These are phyloP conservation scores for Amphipyra tragopoginis DNA, from an alignment of 2,888 invertebrate species.

Conservation along the genomic window DNA sequence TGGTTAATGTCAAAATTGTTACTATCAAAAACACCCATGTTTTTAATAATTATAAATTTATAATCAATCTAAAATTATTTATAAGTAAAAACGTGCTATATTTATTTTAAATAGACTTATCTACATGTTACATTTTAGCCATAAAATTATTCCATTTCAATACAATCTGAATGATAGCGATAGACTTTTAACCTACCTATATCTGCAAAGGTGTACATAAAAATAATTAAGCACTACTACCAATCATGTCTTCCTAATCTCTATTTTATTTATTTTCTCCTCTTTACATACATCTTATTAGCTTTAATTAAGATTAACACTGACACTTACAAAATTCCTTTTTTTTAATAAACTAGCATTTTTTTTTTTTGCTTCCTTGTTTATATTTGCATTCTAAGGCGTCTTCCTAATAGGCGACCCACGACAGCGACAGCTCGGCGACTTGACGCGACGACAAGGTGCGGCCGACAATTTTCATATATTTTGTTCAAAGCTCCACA, in stretches of 20 bases:
- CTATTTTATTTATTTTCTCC: background rate
- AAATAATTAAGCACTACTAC: slow-evolving; percentile 8
- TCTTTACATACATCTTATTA: too few relatives aligned
- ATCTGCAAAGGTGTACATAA: slow-evolving; percentile 29
- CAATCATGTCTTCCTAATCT: slow-evolving; percentile 21
- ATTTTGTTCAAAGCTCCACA: too few relatives aligned
- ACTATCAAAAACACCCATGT: background rate
- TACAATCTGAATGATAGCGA: slow-evolving; percentile 10
- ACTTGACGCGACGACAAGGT: too few relatives aligned
- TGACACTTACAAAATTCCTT: too few relatives aligned
- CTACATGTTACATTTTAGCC: slow-evolving; percentile 21
- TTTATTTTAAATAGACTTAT: slow-evolving; percentile 8
- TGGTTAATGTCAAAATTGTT: slow-evolving; percentile 22
- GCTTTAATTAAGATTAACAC: too few relatives aligned
- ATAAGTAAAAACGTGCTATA: slow-evolving; percentile 18
- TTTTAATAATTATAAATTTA: slow-evolving; percentile 30
- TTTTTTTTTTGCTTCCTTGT: too few relatives aligned
- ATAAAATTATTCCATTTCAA: slow-evolving; percentile 27
- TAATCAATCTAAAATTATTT: slow-evolving; percentile 10
- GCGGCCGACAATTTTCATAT: too few relatives aligned
- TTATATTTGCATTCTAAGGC: too few relatives aligned
- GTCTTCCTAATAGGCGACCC: too few relatives aligned
- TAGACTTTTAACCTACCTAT: slow-evolving; percentile 15
- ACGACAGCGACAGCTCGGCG: too few relatives aligned
- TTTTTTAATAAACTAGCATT: too few relatives aligned